Evolutionary conservation across 2,113 vertebrate species (phyloP), one percentile per base, ranked within the genome.

Genomic region (Callithrix jacchus): DNA sequence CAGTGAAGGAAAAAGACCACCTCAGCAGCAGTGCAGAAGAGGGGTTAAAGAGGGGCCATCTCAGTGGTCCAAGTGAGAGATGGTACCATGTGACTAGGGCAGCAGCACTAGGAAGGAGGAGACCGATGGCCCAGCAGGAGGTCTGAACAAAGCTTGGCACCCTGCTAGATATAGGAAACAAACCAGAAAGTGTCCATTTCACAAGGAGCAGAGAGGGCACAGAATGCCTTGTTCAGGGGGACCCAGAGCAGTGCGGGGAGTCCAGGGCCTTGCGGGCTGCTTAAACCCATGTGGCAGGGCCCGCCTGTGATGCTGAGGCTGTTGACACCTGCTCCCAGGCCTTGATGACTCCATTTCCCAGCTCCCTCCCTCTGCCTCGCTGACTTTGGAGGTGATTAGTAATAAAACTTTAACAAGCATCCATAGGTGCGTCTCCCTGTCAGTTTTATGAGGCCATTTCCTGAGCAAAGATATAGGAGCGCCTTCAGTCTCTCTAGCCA

Each of bases 341-440:
- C 77, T 93, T 98, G 98, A 98, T 98, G 98, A 98, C 99, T 99
- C 98, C 98, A 99, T 99, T 98, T 98, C 98, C 96, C 95, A 97
- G 92, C 97, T 89, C 76, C 93, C 90, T 80, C 87, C 96, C 96
- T 52, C 83, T 95, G 84, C 89, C 93, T 97, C n/a, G 86, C 98
- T 97, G 98, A 98, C 98, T 99, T 99, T 98, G 98, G 98, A 99
- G 98, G 99, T 99, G 99, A 99, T 99, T 99, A 99, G 99, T 99
- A 99, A 99, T 99, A 99, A 99, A 99, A 99, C 98, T 99, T 99
- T 99, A 99, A 99, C 99, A 98, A 99, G 99, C 98, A 98, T 99
- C 98, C 98, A 98, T 99, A 99, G 98, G 99, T 99, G 98, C 98
- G 94, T 99, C 98, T 98, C 98, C 98, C 98, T 99, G 99, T 99